Percentiles rank a stretch among this genome's conserved stretches.
These are phyloP conservation scores for Apoderus coryli DNA, from an alignment of 2,888 invertebrate genomes.

Conservation along the genomic window DNA sequence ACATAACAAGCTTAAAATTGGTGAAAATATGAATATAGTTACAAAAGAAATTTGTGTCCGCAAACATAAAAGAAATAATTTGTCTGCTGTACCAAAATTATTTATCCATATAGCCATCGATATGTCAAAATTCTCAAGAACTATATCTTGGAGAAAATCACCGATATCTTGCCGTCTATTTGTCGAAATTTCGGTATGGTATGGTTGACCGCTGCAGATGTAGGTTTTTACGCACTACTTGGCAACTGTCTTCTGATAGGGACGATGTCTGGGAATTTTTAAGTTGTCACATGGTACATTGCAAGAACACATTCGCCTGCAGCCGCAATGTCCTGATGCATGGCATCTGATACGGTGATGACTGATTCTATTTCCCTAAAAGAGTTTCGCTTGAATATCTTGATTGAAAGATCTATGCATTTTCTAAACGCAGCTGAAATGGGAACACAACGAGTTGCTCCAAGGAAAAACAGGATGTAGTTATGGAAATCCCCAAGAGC, in stretches of 20 bases:
- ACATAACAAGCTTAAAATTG: conserved; percentile 1
- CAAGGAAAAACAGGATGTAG: conserved; percentile 5
- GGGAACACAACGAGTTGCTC: conserved; percentile 3
- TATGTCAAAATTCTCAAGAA: too few species aligned
- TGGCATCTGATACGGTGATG: too few species aligned
- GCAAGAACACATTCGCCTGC: conserved; percentile 3
- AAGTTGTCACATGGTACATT: too few species aligned
- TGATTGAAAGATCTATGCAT: conserved; percentile 1
- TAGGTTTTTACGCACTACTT: conserved; percentile 3
- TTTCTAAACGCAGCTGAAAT: conserved; percentile 5
- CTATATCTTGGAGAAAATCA: too few species aligned
- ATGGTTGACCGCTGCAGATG: too few species aligned
- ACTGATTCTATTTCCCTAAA: too few species aligned
- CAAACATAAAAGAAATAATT: conserved; percentile 1
- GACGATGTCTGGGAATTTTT: conserved; percentile 1
- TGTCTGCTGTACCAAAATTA: too few species aligned
- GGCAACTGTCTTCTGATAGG: conserved; percentile 7
- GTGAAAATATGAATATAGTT: conserved; percentile 1
- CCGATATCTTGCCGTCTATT: too few species aligned
- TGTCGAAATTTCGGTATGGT: too few species aligned
- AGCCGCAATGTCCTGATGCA: conserved; percentile 6
- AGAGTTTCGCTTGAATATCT: conserved; percentile 6
- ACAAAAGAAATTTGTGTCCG: neutral
- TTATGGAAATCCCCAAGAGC: conserved; percentile 6
- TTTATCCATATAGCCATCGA: too few species aligned